phyloP scores from a whole-genome alignment of 2,113 vertebrate species.

The Rousettus leschenaultii region DNA sequence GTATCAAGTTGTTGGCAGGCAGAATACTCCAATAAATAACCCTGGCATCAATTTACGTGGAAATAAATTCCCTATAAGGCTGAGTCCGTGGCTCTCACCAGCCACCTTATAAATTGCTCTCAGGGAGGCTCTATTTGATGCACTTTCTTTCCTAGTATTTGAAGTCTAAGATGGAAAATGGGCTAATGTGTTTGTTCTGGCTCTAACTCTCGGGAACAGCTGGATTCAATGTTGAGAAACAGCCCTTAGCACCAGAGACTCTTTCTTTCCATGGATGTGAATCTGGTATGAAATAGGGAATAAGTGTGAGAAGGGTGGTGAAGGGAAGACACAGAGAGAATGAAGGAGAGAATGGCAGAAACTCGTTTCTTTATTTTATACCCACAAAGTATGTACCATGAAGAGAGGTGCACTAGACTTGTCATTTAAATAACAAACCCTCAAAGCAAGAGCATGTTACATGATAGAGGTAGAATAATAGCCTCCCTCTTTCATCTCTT shows the following conservation, averaged over 20 bases:
- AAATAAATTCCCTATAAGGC: slow-evolving; percentile 37
- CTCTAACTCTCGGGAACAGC: neutral
- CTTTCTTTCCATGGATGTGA: neutral
- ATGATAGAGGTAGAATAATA: neutral
- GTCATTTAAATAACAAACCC: neutral
- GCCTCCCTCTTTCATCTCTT: neutral
- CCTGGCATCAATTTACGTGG: slow-evolving; percentile 40
- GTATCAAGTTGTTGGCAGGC: slow-evolving; percentile 41
- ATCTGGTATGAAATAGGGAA: neutral
- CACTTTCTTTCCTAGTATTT: neutral
- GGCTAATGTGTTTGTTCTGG: slow-evolving; percentile 42
- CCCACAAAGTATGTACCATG: neutral
- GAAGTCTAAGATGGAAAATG: slow-evolving; percentile 11
- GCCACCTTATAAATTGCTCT: slow-evolving; percentile 47
- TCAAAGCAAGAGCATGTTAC: neutral
- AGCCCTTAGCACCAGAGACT: neutral
- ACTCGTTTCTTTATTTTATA: neutral
- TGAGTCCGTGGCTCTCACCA: slow-evolving; percentile 18
- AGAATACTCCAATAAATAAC: neutral
- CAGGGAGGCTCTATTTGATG: neutral
- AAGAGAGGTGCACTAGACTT: neutral
- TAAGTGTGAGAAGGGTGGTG: neutral
- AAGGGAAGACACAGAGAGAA: neutral
- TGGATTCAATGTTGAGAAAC: neutral
- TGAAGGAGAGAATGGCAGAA: neutral